Conservation (phyloP, 2,888 invertebrate species). For the Idaea aversata region DNA sequence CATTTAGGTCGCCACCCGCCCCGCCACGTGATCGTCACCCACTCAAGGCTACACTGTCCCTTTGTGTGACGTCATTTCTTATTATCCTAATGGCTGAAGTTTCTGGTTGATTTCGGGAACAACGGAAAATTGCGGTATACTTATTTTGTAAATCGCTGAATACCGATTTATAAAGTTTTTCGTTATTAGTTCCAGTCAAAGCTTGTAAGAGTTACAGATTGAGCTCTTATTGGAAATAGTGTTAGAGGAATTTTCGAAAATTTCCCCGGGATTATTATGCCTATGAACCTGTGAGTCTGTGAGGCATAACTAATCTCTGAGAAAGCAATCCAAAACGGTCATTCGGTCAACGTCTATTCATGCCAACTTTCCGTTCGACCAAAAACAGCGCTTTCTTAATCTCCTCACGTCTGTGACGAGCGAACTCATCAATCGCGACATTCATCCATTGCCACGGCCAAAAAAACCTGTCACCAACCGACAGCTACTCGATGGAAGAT, state of each 20-base stretch:
- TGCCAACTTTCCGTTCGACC: background rate
- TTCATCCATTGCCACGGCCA: constrained; percentile 18
- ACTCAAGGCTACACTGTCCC: constrained; percentile 29
- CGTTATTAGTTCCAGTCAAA: background rate
- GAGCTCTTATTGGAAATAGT: background rate
- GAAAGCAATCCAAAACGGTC: background rate
- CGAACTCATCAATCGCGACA: constrained; percentile 10
- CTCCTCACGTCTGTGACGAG: constrained; percentile 8
- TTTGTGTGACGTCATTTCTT: constrained; percentile 28
- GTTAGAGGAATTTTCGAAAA: background rate
- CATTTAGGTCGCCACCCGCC: constrained; percentile 18
- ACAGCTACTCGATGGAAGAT: background rate
- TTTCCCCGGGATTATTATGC: background rate
- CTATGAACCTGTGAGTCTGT: no score
- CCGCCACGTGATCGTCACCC: constrained; percentile 15
- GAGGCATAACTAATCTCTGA: background rate
- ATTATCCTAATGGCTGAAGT: background rate
- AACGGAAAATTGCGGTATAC: background rate
- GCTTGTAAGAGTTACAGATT: background rate
- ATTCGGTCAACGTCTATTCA: background rate
- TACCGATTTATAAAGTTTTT: background rate
- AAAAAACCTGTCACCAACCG: constrained; percentile 18
- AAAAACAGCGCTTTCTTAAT: constrained; percentile 3
- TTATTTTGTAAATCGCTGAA: background rate
- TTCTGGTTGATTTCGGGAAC: background rate